A percentile compares a stretch with the other conserved stretches of the same genome.
Conservation (phyloP, 2,888 invertebrate species). For the Nymphalis c-album region DNA sequence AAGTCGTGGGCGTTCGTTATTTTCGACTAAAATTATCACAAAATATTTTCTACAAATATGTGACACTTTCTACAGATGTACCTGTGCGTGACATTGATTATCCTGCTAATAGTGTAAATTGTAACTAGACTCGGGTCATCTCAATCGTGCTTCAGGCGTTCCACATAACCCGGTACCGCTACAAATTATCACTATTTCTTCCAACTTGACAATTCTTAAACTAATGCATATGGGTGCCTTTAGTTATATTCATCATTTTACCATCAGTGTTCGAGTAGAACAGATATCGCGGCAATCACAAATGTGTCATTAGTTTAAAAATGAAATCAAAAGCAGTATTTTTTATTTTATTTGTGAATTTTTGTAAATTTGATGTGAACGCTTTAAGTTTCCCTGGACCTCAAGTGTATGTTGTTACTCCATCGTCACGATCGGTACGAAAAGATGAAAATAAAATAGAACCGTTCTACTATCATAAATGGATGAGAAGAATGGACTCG, state of each 20-base stretch:
- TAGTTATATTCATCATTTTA: constrained; percentile 56
- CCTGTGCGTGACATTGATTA: constrained; percentile 60
- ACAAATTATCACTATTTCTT: constrained; percentile 74
- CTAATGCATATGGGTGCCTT: constrained; percentile 44
- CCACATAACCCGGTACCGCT: constrained; percentile 74
- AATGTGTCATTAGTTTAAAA: constrained; percentile 54
- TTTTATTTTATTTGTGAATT: constrained; percentile 52
- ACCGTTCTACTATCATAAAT: constrained; percentile 73
- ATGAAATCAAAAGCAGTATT: constrained; percentile 55
- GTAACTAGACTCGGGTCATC: constrained; percentile 59
- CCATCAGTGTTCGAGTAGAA: constrained; percentile 55
- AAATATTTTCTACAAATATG: constrained; percentile 70
- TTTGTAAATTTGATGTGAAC: constrained; percentile 46
- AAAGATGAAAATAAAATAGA: constrained; percentile 59
- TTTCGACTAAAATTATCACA: constrained; percentile 15
- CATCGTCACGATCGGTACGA: constrained; percentile 54
- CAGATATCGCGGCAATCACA: constrained; percentile 49
- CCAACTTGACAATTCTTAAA: constrained; percentile 52
- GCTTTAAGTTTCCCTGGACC: constrained; percentile 63
- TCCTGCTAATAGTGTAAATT: constrained; percentile 75
- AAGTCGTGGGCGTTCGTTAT: constrained; percentile 1
- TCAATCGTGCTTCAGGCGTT: constrained; percentile 65
- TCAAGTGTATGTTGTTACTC: constrained; percentile 72
- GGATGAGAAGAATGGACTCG: constrained; percentile 70
- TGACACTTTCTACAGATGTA: constrained; percentile 70